Percentiles rank a stretch among this genome's conserved stretches.
Conservation (phyloP, 2,797 vertebrate species). For the Ambastaia sidthimunki region DNA sequence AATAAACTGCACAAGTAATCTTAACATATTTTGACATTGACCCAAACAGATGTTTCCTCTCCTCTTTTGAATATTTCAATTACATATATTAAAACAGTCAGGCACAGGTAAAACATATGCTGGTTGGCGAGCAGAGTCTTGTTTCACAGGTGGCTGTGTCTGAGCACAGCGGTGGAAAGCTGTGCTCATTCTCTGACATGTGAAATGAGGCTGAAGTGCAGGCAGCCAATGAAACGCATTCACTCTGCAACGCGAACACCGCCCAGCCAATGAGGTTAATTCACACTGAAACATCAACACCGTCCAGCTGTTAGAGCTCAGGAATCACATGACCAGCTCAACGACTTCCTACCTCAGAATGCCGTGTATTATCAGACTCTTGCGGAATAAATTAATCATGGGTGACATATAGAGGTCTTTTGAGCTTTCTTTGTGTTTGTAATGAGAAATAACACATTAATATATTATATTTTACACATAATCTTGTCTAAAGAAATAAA, state of each 20-base stretch:
- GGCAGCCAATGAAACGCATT: constrained; percentile 32
- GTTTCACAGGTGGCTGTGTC: constrained; percentile 29
- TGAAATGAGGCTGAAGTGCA: constrained; percentile 23
- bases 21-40: background rate
- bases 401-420: too few species aligned
- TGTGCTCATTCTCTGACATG: constrained; percentile 35
- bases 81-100: constrained; percentile 32
- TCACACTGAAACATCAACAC: constrained; percentile 30
- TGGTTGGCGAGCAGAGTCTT: background rate
- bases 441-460: too few species aligned
- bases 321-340: too few species aligned
- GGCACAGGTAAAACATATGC: background rate
- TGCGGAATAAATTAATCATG: too few species aligned
- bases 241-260: constrained; percentile 22
- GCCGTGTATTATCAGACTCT: too few species aligned
- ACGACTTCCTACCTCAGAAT: too few species aligned
- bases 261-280: constrained; percentile 27
- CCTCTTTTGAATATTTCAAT: constrained; percentile 24
- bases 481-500: too few species aligned
- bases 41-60: constrained; percentile 19
- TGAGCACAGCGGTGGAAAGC: constrained; percentile 17
- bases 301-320: constrained; percentile 5
- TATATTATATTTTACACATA: too few species aligned
- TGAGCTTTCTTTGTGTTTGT: too few species aligned
- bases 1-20: background rate